These are phyloP conservation scores for Liasis olivaceus DNA, from an alignment of 2,797 vertebrate genomes.

Conservation along the genomic window DNA sequence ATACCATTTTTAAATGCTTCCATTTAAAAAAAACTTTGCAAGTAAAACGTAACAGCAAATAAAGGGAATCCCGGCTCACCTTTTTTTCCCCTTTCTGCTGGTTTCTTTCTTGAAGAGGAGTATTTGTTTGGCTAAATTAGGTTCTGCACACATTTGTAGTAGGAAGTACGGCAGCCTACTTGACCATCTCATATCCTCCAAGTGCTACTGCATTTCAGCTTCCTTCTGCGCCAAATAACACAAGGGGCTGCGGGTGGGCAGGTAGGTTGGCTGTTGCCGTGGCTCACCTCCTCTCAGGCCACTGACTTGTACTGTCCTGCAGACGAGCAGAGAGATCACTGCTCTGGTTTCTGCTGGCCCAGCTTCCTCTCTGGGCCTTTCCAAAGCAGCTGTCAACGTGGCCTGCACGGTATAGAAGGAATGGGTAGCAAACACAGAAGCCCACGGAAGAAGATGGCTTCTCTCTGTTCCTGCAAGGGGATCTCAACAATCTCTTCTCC, in stretches of 20 bases:
- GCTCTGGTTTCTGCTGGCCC: neutral
- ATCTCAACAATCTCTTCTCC: neutral
- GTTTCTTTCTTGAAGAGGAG: neutral
- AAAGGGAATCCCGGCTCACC: neutral
- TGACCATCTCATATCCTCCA: neutral
- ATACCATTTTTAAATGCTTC: neutral
- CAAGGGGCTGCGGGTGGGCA: neutral
- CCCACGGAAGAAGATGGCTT: conserved; percentile 29
- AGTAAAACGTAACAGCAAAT: neutral
- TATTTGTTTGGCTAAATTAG: neutral
- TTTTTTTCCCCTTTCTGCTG: too few relatives aligned
- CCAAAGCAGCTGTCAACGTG: conserved; percentile 33
- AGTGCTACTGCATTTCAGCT: neutral
- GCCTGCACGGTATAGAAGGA: conserved; percentile 9
- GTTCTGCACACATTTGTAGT: neutral
- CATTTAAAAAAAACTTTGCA: neutral
- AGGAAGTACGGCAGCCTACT: neutral
- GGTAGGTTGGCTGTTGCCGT: neutral
- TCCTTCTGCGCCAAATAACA: neutral
- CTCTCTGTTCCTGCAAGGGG: conserved; percentile 50
- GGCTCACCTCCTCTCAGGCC: conserved; percentile 33
- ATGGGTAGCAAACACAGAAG: conserved; percentile 11
- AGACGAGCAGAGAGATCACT: neutral
- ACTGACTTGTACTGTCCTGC: conserved; percentile 32
- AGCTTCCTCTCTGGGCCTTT: accelerated